These are phyloP conservation scores for Prorops nasuta DNA, from an alignment of 1,140 invertebrate species.

Conservation along the genomic window DNA sequence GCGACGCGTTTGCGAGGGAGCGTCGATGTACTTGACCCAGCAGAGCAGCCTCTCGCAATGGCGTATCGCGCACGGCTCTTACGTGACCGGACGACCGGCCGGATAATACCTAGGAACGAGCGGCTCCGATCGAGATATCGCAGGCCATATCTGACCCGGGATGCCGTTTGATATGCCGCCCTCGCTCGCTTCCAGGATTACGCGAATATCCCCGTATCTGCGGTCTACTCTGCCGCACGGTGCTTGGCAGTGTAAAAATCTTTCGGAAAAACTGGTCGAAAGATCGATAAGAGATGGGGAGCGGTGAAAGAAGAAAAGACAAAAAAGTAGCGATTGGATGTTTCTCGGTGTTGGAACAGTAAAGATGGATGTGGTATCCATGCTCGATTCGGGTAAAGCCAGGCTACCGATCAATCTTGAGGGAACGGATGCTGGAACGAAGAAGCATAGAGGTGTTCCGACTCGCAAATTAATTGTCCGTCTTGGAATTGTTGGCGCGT, in stretches of 20 bases:
- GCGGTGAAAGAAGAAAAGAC: constrained; percentile 4
- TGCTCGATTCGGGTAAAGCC: background rate
- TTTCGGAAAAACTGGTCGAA: too few species aligned
- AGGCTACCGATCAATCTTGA: constrained; percentile 42
- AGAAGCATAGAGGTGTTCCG: constrained; percentile 8
- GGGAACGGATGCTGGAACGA: constrained; percentile 20
- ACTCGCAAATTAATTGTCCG: constrained; percentile 39
- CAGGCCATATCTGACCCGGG: background rate
- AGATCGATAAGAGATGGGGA: background rate
- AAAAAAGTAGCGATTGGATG: too few species aligned
- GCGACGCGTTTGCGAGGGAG: too few species aligned
- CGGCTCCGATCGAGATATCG: constrained; percentile 22
- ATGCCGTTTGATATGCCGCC: background rate
- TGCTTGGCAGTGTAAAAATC: too few species aligned
- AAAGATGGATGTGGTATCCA: constrained; percentile 6
- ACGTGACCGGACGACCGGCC: constrained; percentile 25
- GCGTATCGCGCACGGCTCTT: too few species aligned
- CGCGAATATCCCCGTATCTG: background rate
- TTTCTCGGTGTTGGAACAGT: too few species aligned
- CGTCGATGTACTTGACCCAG: too few species aligned
- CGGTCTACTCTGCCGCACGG: background rate
- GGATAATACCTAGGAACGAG: constrained; percentile 23
- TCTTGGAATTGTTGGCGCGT: too few species aligned
- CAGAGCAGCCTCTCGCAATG: too few species aligned
- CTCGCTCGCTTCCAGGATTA: background rate